phyloP scores from a whole-genome alignment of 1,140 invertebrate genomes.

The Drosophila erecta region DNA sequence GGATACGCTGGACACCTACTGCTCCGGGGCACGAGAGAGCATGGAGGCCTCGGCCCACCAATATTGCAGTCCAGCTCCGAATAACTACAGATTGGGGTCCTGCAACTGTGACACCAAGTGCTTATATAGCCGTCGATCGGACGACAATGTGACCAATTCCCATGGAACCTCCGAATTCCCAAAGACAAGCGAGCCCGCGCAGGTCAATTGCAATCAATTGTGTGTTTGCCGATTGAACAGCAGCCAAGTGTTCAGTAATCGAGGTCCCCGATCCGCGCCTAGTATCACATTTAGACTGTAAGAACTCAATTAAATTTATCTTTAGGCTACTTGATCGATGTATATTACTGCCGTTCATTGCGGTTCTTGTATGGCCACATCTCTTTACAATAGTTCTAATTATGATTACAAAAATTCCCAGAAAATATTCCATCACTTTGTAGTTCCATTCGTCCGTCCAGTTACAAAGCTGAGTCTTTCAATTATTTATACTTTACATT shows the following conservation, averaged over 20 bases:
- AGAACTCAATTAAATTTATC: not conserved
- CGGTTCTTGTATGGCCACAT: constrained; percentile 4
- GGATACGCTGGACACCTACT: constrained; percentile 51
- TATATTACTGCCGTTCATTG: constrained; percentile 18
- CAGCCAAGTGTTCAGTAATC: constrained; percentile 55
- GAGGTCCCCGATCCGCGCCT: constrained; percentile 73
- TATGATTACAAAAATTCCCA: too few relatives aligned
- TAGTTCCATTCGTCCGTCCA: not conserved
- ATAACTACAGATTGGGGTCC: constrained; percentile 31
- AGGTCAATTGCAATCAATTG: constrained; percentile 65
- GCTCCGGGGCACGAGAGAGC: constrained; percentile 18
- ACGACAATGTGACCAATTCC: constrained; percentile 67
- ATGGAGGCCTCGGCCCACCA: constrained; percentile 25
- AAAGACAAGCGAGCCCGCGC: constrained; percentile 41
- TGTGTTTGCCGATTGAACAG: constrained; percentile 71
- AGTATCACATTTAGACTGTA: constrained; percentile 75
- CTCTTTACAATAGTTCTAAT: too few relatives aligned
- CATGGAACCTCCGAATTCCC: constrained; percentile 25
- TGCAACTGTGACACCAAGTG: constrained; percentile 76
- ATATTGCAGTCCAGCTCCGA: constrained; percentile 13
- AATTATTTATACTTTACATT: not conserved
- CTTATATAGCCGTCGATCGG: constrained; percentile 72
- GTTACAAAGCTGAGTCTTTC: not conserved
- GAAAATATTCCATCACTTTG: too few relatives aligned
- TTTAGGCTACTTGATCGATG: constrained; percentile 4